phyloP scores from a whole-genome alignment of 2,113 vertebrate genomes.

The Pollachius pollachius region DNA sequence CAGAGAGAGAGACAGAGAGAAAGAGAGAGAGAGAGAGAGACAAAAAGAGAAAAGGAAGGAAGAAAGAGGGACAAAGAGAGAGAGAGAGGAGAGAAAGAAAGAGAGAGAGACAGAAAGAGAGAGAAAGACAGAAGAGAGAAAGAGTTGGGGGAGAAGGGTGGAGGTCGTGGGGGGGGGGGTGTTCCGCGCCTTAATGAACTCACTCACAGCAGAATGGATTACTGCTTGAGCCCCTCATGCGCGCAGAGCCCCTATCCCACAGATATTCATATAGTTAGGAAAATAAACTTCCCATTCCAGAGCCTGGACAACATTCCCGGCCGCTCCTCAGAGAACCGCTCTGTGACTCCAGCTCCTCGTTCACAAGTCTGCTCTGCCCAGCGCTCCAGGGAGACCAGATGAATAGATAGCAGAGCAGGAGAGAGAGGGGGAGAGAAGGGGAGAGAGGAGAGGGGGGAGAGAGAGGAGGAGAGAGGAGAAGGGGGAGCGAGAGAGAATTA shows the following conservation, averaged over 20 bases:
- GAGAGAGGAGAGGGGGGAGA: too few relatives aligned
- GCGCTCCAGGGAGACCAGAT: background rate
- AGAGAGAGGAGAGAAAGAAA: conserved; percentile 9
- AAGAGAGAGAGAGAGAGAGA: background rate
- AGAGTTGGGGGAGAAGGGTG: background rate
- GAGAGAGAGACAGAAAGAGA: too few relatives aligned
- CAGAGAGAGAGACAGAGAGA: conserved; percentile 17
- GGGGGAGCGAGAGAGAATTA: too few relatives aligned
- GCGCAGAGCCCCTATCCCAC: conserved; percentile 56
- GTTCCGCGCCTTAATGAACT: conserved; percentile 34
- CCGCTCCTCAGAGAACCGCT: conserved; percentile 48
- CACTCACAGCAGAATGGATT: conserved; percentile 27
- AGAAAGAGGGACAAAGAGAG: background rate
- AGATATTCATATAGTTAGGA: conserved; percentile 64
- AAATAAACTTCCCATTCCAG: conserved; percentile 70
- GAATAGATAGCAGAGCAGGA: background rate
- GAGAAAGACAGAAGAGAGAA: conserved; percentile 4
- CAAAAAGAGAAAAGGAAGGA: background rate
- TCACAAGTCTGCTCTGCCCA: conserved; percentile 25
- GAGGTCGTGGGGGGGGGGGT: background rate
- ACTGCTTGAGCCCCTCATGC: conserved; percentile 37
- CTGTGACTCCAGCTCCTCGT: conserved; percentile 44
- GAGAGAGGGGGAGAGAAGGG: background rate
- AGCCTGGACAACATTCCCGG: conserved; percentile 49
- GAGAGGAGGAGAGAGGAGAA: background rate